Percentiles rank a stretch among this genome's conserved stretches.
Evolutionary conservation across 1,140 invertebrate genomes (phyloP).

Genomic region (Anthonomus grandis): DNA sequence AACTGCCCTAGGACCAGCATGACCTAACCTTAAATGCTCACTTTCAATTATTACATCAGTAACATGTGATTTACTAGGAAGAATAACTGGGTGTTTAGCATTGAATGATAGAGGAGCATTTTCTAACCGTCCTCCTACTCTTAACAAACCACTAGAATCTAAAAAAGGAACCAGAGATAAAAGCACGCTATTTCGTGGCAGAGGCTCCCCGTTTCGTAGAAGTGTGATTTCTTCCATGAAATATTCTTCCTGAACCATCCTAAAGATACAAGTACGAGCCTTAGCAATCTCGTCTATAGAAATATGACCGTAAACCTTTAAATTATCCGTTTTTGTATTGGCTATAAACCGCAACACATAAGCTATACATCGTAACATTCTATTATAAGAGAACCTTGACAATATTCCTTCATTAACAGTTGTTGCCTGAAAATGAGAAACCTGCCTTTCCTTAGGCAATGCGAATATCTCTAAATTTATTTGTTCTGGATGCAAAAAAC

Average conservation of each 20-base stretch:
- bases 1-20: slow-evolving; percentile 14
- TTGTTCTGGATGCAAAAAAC: neutral
- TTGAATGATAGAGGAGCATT: slow-evolving; percentile 24
- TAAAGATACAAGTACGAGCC: neutral
- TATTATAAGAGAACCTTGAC: neutral
- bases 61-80: slow-evolving; percentile 22
- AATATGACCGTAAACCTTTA: neutral
- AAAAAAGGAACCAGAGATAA: slow-evolving; percentile 17
- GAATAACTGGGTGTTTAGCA: slow-evolving; percentile 24
- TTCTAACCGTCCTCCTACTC: slow-evolving; percentile 37
- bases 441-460: neutral
- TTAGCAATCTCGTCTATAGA: slow-evolving; percentile 1
- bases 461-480: neutral
- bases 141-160: slow-evolving; percentile 28
- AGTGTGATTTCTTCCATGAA: slow-evolving; percentile 5
- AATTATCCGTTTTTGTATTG: neutral
- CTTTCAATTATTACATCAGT: slow-evolving; percentile 6
- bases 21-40: slow-evolving; percentile 19
- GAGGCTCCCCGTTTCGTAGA: neutral
- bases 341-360: slow-evolving; percentile 1
- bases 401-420: too few relatives aligned
- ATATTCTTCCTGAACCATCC: neutral
- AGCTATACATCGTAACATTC: neutral
- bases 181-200: slow-evolving; percentile 4
- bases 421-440: too few relatives aligned